Evolutionary conservation across 2,888 invertebrate genomes (phyloP), one percentile per base, ranked within the genome.

Genomic region (Lasioglossum lativentre): DNA sequence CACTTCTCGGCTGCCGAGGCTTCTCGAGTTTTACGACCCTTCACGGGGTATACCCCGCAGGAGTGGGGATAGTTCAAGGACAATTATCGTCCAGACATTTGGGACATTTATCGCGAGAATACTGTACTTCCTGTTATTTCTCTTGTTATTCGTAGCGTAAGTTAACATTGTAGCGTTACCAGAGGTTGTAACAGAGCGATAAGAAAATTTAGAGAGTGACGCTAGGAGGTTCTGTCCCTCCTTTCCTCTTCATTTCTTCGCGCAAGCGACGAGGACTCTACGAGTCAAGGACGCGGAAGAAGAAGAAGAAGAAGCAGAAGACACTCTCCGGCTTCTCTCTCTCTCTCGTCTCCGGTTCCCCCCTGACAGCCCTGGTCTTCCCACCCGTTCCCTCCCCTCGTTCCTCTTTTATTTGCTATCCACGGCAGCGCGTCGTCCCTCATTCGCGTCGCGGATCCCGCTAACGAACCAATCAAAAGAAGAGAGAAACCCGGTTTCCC

Each of bases 261-360:
- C 42, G 83, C 83, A 85, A 75, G 79, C 83, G 84, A 85, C 78
- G 86, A 80, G 83, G 70, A 79, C 89, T 90, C 89, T 16, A 68
- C 38, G 84, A 89, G 89, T 90, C 89, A 88, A 90, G 89, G 81
- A 87, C 87, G 87, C 79, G 87, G 86, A 88, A 86, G 82, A 85
- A 86, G 82, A 85, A n/a, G n/a, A n/a, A n/a, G n/a, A n/a, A n/a
- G 86, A 88, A 86, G 82, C 84, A 86, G 82, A 85, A 86, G 82
- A 75, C 88, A 87, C 82, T 85, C 78, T 76, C 45, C 42, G 59
- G 59, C 27, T 30, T 59, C 59, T 59, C 4, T 59, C 23, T 52
- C 52, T 16, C 19, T 19, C 45, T n/a, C 27, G 10, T 40, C 34
- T 70, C 75, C 68, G 75, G 78, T 40, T 66, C 45, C 56, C 59